Base-by-base conservation (phyloP, 2,888 invertebrate genomes). In the Hirtodrosophila cameraria region DNA sequence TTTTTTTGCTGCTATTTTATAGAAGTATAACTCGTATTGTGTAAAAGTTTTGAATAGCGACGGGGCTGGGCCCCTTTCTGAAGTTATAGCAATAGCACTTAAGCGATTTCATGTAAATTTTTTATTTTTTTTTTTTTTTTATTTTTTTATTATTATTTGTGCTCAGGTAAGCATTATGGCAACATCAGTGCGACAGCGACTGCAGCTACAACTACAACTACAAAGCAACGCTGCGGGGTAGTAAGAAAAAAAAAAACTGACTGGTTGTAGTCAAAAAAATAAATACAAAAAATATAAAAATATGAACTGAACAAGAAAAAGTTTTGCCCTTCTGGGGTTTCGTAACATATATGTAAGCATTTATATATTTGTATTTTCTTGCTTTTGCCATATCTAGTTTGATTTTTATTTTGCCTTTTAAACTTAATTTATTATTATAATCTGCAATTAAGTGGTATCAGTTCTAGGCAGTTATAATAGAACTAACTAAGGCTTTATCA, bases 141-240 rank as follows among this genome's bases (percentile, higher is more conserved):
- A 38, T 49, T 31, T 31, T n/a, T n/a, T n/a, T n/a, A n/a, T 49
- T 57, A 23, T 38, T 53, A 59, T 45, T 63, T 42, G 75, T 64
- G 84, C 81, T 78, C 81, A 81, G 81, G 81, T 84, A 60, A 78
- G 78, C 81, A 75, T 75, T 80, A 78, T 81, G 68, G 78, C 73
- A 70, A 84, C 73, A 78, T 70, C 61, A 76, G 65, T 69, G 70
- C 61, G 48, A 42, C 78, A 58, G 52, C 58, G 59, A 53, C 55
- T 52, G 39, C 45, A 54, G 50, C 60, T 43, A 28, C 60, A 41
- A 48, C 60, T 43, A 28, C 60, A 41, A 48, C 48, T 55, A 69
- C 58, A 61, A 75, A 69, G 59, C 60, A 58, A 35, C 25, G 66
- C 76, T 63, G 39, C 18, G 45, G 55, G 63, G 43, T 49, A 46